These are phyloP conservation scores for Agrilus cyanescens DNA, from an alignment of 2,888 invertebrate genomes.

Conservation along the genomic window DNA sequence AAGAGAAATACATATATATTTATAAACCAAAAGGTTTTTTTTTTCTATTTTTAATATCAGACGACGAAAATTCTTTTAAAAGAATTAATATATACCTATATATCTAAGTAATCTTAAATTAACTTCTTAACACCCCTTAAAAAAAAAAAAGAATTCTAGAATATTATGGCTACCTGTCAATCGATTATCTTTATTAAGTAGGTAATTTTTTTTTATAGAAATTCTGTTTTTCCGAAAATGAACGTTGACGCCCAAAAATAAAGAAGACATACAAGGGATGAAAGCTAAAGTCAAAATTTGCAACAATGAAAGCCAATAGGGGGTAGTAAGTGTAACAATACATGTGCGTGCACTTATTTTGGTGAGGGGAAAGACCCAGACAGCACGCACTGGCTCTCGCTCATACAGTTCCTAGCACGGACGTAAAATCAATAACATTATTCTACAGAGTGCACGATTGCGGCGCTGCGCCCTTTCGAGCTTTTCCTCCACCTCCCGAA, in stretches of 20 bases:
- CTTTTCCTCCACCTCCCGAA: too few relatives aligned
- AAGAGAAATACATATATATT: conserved; percentile 2
- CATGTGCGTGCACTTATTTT: conserved; percentile 21
- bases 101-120: too few relatives aligned
- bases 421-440: conserved; percentile 35
- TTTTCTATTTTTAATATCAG: neutral
- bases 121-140: neutral
- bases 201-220: too few relatives aligned
- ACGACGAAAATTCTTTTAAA: too few relatives aligned
- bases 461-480: conserved; percentile 17
- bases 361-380: conserved; percentile 18
- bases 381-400: conserved; percentile 22
- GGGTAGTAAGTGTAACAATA: conserved; percentile 15
- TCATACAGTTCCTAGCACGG: conserved; percentile 24
- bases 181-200: too few relatives aligned
- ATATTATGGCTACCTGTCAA: neutral
- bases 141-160: conserved; percentile 2
- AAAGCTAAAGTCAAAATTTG: conserved; percentile 9
- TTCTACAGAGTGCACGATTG: conserved; percentile 27
- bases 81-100: too few relatives aligned
- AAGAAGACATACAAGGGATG: neutral
- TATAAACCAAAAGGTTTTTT: conserved; percentile 2
- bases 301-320: conserved; percentile 10
- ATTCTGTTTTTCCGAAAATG: too few relatives aligned
- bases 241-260: neutral